Evolutionary conservation across 2,797 vertebrate species (phyloP).

Genomic region (Anisognathus igniventris): DNA sequence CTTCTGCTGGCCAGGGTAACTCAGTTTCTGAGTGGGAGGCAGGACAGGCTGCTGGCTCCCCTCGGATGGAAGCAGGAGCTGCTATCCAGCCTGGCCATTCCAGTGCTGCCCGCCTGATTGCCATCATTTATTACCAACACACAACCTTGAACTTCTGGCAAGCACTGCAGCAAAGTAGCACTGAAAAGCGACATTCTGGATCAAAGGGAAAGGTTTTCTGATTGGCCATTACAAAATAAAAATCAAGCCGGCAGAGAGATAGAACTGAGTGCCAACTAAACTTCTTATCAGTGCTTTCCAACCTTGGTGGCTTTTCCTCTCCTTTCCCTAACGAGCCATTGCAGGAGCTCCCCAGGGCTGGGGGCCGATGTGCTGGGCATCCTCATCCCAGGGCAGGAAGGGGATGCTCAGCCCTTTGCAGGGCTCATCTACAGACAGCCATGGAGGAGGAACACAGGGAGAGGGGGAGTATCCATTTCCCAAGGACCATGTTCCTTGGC

Average conservation of each 20-base stretch:
- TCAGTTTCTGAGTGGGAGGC: not conserved
- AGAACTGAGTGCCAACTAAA: not conserved
- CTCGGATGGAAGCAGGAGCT: not conserved
- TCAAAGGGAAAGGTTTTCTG: not conserved
- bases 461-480: not conserved
- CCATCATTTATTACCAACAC: not conserved
- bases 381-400: not conserved
- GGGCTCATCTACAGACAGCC: not conserved
- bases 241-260: not conserved
- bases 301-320: not conserved
- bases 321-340: not conserved
- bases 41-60: not conserved
- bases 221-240: not conserved
- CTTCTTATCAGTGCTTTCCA: not conserved
- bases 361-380: not conserved
- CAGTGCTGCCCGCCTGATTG: not conserved
- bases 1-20: not conserved
- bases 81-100: not conserved
- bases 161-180: slow-evolving; percentile 3
- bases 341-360: not conserved
- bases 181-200: not conserved
- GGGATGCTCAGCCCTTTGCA: not conserved
- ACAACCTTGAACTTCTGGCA: not conserved
- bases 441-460: accelerated
- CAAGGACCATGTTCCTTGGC: not conserved